A percentile compares a stretch with the other conserved stretches of the same genome.
Evolutionary conservation across 2,113 vertebrate genomes (phyloP).

Genomic region (Microcebus jonahi): DNA sequence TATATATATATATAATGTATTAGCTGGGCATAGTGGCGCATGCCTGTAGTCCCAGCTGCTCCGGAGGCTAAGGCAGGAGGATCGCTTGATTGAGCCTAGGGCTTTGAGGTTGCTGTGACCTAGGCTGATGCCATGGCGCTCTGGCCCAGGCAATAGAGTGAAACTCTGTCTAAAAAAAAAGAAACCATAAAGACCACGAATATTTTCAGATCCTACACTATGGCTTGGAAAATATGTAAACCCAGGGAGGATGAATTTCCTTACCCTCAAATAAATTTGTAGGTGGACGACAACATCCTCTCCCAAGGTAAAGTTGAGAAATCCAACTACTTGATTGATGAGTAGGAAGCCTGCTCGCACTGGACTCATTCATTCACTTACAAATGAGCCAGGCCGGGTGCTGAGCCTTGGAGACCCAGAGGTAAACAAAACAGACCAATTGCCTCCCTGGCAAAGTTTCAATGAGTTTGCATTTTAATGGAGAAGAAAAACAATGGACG

Average conservation of each 20-base stretch:
- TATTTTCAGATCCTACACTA: neutral
- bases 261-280: neutral
- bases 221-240: neutral
- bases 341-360: neutral
- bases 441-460: neutral
- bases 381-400: no score
- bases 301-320: neutral
- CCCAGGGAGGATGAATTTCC: neutral
- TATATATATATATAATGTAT: no score
- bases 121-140: no score
- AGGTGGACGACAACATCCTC: neutral
- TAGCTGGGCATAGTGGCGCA: no score
- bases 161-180: no score
- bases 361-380: neutral
- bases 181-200: neutral
- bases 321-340: neutral
- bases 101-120: no score
- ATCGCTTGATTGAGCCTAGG: no score
- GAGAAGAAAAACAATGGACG: neutral
- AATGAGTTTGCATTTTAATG: neutral
- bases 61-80: no score
- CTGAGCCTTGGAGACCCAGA: neutral
- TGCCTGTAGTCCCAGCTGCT: no score
- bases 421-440: neutral
- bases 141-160: no score